phyloP scores from a whole-genome alignment of 2,797 vertebrate species.

The Anisognathus igniventris region DNA sequence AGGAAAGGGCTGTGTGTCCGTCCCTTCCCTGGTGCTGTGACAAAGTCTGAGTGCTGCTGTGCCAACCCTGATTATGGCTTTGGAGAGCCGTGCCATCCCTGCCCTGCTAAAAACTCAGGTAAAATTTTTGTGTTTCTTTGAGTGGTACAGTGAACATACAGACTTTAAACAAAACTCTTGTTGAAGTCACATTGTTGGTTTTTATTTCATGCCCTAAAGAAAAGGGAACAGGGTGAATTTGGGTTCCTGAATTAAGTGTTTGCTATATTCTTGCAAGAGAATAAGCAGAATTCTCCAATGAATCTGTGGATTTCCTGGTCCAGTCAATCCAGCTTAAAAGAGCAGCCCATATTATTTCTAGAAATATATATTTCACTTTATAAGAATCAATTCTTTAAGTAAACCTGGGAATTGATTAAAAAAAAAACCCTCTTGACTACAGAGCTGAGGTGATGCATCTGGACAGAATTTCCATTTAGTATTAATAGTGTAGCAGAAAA shows the following conservation, averaged over 20 bases:
- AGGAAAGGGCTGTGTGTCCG: conserved; percentile 72
- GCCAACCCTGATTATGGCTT: conserved; percentile 77
- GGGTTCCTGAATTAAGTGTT: neutral
- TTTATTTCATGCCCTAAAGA: neutral
- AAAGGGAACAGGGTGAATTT: neutral
- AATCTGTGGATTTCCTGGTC: neutral
- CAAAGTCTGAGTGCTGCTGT: conserved; percentile 82
- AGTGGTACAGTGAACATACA: neutral
- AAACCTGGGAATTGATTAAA: neutral
- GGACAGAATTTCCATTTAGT: neutral
- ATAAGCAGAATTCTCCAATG: neutral
- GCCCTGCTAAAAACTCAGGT: conserved; percentile 76
- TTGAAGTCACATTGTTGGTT: neutral
- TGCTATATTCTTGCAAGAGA: neutral
- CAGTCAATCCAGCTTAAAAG: neutral
- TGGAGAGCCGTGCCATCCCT: conserved; percentile 77
- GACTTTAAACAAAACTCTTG: neutral
- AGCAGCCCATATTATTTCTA: neutral
- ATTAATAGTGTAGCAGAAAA: neutral
- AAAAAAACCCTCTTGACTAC: neutral
- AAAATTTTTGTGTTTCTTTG: neutral
- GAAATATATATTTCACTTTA: neutral
- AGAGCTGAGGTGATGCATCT: neutral
- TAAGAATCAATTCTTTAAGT: neutral
- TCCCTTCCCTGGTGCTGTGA: conserved; percentile 76